Base-by-base conservation (phyloP, 2,797 vertebrate species). In the Salarias fasciatus region DNA sequence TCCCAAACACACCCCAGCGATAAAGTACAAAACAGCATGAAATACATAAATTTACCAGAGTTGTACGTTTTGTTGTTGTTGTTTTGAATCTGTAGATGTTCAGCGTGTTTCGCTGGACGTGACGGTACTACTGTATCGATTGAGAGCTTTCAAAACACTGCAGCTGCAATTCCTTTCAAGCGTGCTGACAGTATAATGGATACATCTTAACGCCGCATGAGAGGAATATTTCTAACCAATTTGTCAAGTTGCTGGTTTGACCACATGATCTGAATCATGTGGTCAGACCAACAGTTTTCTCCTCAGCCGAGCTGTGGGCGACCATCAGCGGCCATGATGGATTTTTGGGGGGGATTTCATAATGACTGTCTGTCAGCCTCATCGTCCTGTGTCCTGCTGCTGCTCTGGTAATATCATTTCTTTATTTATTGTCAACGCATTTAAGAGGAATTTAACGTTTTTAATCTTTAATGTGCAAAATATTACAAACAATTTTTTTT, bases 241-340 rank as follows among this genome's bases (percentile, higher is more conserved):
- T 63, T 31, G 8, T 15, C 11, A 18, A n/a, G 30, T 13, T 12
- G 14, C 11, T 42, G 12, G 7, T 12, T 7, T 7, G 29, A 41
- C 53, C 18, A 35, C 33, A 35, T 35, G 33, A 35, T 35, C 9
- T 63, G 40, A 45, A 31, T 62, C n/a, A 36, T 31, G 12, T 7
- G 0, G n/a, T 10, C 24, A 11, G 31, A 52, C 13, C 6, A 33
- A 52, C 10, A n/a, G 37, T 42, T n/a, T 43, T 13, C 42, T 8
- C 3, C 5, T 24, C 11, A 8, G 30, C 44, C 67, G 36, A 52
- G 42, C 36, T 5, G 18, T 12, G 28, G 58, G 28, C 24, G 54
- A 38, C 14, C 30, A 11, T 12, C 29, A 11, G 15, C 41, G 28
- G 28, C 48, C 38, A 48, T 4, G 49, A 45, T 0, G 1, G 28